Base-by-base conservation (phyloP, 2,888 invertebrate genomes). In the Sepiola atlantica region DNA sequence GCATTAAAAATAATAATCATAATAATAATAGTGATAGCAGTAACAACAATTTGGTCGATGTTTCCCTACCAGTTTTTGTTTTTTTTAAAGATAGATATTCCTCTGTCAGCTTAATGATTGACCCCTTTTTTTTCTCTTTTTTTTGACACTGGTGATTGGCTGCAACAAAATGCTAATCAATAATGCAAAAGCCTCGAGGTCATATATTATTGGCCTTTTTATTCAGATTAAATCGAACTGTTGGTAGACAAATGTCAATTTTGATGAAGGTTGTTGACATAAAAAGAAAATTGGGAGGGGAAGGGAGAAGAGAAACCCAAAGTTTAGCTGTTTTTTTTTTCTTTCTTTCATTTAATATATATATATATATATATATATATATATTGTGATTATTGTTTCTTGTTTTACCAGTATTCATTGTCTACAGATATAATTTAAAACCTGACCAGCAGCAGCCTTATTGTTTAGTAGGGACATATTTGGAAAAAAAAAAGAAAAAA, bases 161-260 rank as follows among this genome's bases (percentile, higher is more conserved):
- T 91, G 91, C 91, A 91, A 91, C 24, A 54, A 28, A 45, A 92
- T n/a, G 45, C 55, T 45, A 92, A 92, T 92, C 92, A 92, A 92
- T 55, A 92, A 92, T 54, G 77, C 77, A 77, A 92, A 90, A 92
- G 92, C 55, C 92, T 92, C 55, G 45, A 55, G 92, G 92, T 92
- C 92, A 93, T 93, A 61, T 93, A 93, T 93, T 93, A 93, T 93
- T 93, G 93, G 93, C 55, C 92, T 45, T 93, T 93, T 93, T 45
- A 45, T 93, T 93, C 93, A 93, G 55, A 93, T 93, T 93, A 57
- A 77, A 93, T 61, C 35, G 57, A 61, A 93, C 61, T 93, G 93
- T 93, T 55, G 93, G 93, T 93, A 93, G 93, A 93, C 93, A 93
- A 93, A 93, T 93, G 61, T 93, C 55, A 92, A 35, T 54, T 35